Base-by-base conservation (phyloP, 2,888 invertebrate genomes). In the Antitype chi region DNA sequence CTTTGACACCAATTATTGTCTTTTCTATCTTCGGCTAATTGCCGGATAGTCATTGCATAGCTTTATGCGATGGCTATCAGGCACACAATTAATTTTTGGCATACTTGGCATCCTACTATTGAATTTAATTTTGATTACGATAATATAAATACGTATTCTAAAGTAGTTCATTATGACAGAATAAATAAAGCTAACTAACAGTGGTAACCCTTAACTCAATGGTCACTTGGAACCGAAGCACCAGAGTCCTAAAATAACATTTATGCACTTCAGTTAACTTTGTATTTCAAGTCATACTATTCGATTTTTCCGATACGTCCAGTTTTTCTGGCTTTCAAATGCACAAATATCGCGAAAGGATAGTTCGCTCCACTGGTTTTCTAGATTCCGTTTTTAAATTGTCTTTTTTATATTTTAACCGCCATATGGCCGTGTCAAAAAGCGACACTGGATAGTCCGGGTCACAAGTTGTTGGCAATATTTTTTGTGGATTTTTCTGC, bases 401-500 rank as follows among this genome's bases (percentile, higher is more conserved):
- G 72, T 81, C 76, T 80, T 62, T 60, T 80, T 74, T 82, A 69
- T 70, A 70, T 82, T 74, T 74, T 53, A 70, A 62, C 83, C 67
- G 69, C 74, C 82, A 66, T 66, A 52, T 68, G 82, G 79, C 64
- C 38, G 60, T 82, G 74, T 82, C 74, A 62, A 78, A 81, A 81
- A 82, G 64, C 69, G 52, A 71, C 66, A 62, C 73, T 47, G n/a
- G 43, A 38, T 57, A 60, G 59, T 60, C 28, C n/a, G 32, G 74
- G 25, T 60, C 59, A 69, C 74, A 82, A 74, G 78, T 74, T 76
- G 55, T 60, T 38, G 15, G 28, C 25, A 49, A 23, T 53, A 28
- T 81, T 81, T 76, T 76, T 72, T 72, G 28, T 47, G 17, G n/a
- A 64, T 68, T 63, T 38, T 81, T 70, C 25, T 32, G n/a, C 5